Evolutionary conservation across 2,888 invertebrate genomes (phyloP).

Genomic region (Phyto melanocephala): DNA sequence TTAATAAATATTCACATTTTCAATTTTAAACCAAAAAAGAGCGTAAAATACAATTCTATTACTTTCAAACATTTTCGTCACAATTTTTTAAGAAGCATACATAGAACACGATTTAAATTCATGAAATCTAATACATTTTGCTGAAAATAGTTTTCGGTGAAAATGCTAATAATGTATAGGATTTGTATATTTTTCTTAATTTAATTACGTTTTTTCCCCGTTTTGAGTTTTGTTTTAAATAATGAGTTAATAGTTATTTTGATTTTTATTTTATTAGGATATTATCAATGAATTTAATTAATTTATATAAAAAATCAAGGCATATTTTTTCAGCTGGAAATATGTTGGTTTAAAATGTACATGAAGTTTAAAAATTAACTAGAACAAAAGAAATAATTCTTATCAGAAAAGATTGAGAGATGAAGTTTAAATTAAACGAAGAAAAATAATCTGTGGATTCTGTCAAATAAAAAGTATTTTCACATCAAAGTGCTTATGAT

Average conservation of each 20-base stretch:
- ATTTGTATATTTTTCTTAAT: neutral
- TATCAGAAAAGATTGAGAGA: no score
- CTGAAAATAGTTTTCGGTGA: neutral
- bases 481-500: no score
- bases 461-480: no score
- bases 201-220: neutral
- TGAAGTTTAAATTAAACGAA: no score
- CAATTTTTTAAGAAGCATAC: constrained; percentile 21
- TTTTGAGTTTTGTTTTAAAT: neutral
- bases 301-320: no score
- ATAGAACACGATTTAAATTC: constrained; percentile 8
- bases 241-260: neutral
- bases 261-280: neutral
- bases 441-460: no score
- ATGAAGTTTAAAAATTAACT: no score
- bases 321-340: no score
- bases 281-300: constrained; percentile 28
- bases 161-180: neutral
- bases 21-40: neutral
- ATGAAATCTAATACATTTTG: neutral
- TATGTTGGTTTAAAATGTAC: no score
- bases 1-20: constrained; percentile 5
- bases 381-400: no score
- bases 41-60: neutral
- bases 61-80: neutral